Evolutionary conservation across 92 coral and sea anemone genomes (phyloP).

Genomic region (Porites divaricata): DNA sequence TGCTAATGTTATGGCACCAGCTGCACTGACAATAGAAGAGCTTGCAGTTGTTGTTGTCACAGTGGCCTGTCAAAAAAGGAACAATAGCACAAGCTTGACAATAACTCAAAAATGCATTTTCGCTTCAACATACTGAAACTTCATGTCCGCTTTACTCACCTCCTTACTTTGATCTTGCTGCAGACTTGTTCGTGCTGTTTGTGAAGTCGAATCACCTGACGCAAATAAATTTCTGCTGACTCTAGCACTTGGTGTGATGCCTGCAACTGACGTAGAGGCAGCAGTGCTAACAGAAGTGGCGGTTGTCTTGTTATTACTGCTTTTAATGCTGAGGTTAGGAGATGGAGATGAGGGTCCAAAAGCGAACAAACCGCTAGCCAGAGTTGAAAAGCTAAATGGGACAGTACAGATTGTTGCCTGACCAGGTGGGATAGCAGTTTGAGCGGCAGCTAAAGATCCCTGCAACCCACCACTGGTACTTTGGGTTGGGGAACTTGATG

Average conservation of each 20-base stretch:
- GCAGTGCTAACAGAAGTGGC: too few species aligned
- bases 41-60: not conserved
- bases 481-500: slow-evolving; percentile 7
- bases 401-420: not conserved
- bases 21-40: not conserved
- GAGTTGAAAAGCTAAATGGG: slow-evolving; percentile 26
- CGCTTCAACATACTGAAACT: too few species aligned
- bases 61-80: slow-evolving; percentile 1
- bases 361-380: slow-evolving; percentile 20
- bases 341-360: slow-evolving; percentile 18
- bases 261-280: not conserved
- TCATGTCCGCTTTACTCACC: not conserved
- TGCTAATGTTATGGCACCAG: slow-evolving; percentile 5
- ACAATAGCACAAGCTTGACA: too few species aligned
- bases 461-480: slow-evolving; percentile 15
- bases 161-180: slow-evolving; percentile 3
- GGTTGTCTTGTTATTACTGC: not conserved
- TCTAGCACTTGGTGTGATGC: slow-evolving; percentile 34
- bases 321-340: slow-evolving; percentile 8
- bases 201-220: not conserved
- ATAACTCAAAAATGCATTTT: too few species aligned
- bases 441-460: slow-evolving; percentile 1
- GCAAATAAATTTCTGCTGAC: slow-evolving; percentile 44
- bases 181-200: not conserved
- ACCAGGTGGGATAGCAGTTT: not conserved